Base-by-base conservation (phyloP, 2,113 vertebrate genomes). In the Psettodes erumei region DNA sequence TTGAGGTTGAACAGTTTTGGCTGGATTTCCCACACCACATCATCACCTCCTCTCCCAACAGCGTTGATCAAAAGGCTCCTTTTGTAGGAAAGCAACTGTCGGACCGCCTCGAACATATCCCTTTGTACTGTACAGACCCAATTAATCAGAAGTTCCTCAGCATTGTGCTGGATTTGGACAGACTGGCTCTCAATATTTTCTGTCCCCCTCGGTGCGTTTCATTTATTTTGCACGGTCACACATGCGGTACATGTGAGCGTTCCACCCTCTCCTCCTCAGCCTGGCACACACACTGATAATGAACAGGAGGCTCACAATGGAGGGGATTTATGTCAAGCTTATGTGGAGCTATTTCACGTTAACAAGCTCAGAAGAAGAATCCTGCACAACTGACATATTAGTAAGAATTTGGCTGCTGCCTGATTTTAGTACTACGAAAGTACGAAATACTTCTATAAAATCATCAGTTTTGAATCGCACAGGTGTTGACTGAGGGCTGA, bases 41-140 rank as follows among this genome's bases (percentile, higher is more conserved):
- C 25, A 65, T 59, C 38, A n/a, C 21, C 51, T 78, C 19, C 47
- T 25, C 18, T 58, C 27, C 37, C 38, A 15, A 16, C 6, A 45
- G 37, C 35, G 47, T 62, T 75, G 40, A 55, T 82, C 32, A 54
- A 56, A 78, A 75, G 18, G 32, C 6, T 65, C 8, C 6, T 62
- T 23, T 65, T 70, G 11, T 59, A 23, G 15, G 28, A 4, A 72
- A 59, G 48, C 11, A 55, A 47, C 10, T 38, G 6, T n/a, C 66
- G 9, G 8, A 33, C 8, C 16, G 32, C 21, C 33, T 71, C 30
- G 27, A 56, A 50, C 28, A 38, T 6, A 62, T 40, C 16, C 12
- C 21, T 62, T 21, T 23, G 8, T 32, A 51, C 61, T 33, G 40
- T 33, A 21, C 35, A 72, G 33, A 30, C 13, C 35, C 55, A 50